Evolutionary conservation across 2,113 vertebrate genomes (phyloP).

Genomic region (Rhinopomastus cyanomelas): DNA sequence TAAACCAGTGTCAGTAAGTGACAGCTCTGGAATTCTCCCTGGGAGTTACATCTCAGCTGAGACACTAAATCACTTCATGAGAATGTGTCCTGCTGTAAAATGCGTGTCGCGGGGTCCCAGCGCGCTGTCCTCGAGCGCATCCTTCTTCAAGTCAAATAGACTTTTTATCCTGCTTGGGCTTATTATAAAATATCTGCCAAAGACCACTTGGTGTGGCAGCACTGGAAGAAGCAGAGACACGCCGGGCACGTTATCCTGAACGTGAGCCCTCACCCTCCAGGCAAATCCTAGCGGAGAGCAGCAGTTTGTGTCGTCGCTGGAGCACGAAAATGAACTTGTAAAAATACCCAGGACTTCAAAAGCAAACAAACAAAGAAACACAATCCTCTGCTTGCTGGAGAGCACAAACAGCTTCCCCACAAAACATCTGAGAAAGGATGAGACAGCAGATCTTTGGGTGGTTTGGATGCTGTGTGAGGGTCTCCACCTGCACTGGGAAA

Average conservation of each 20-base stretch:
- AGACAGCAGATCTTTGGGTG: slow-evolving; percentile 19
- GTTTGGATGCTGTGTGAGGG: neutral
- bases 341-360: slow-evolving; percentile 11
- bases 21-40: slow-evolving; percentile 56
- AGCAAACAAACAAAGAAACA: slow-evolving; percentile 24
- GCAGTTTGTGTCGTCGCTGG: slow-evolving; percentile 1
- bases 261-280: slow-evolving; percentile 14
- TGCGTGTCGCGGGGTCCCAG: neutral
- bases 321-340: slow-evolving; percentile 42
- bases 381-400: slow-evolving; percentile 11
- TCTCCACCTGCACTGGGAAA: neutral
- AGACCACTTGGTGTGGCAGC: slow-evolving; percentile 9
- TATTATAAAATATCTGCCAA: slow-evolving; percentile 31
- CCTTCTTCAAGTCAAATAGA: slow-evolving; percentile 22
- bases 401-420: slow-evolving; percentile 31
- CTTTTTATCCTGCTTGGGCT: slow-evolving; percentile 33
- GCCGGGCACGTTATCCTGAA: slow-evolving; percentile 1
- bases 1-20: slow-evolving; percentile 28
- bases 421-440: slow-evolving; percentile 25
- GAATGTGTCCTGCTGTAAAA: slow-evolving; percentile 8
- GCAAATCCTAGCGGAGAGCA: slow-evolving; percentile 14
- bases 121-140: slow-evolving; percentile 3
- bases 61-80: slow-evolving; percentile 4
- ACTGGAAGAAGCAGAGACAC: slow-evolving; percentile 16
- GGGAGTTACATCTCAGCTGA: slow-evolving; percentile 42